These are phyloP conservation scores for Chelidonichthys spinosus DNA, from an alignment of 2,797 vertebrate genomes.

Conservation along the genomic window DNA sequence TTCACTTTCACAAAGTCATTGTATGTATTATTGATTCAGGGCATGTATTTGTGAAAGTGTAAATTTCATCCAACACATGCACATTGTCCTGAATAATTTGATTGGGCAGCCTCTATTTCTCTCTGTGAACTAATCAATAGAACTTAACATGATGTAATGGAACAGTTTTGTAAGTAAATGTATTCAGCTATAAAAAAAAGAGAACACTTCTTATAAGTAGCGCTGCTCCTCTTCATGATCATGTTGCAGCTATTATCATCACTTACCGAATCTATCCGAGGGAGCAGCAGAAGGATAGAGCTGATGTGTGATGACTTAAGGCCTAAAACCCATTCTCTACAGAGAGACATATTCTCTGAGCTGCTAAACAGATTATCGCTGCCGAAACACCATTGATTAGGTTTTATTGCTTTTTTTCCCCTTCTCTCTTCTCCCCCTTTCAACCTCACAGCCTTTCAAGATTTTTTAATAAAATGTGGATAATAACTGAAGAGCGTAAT, in stretches of 20 bases:
- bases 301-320: slow-evolving; percentile 58
- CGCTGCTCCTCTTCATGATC: slow-evolving; percentile 16
- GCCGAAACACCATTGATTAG: slow-evolving; percentile 46
- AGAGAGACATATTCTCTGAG: slow-evolving; percentile 50
- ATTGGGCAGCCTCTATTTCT: slow-evolving; percentile 13
- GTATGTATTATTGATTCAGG: background rate
- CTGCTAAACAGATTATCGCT: slow-evolving; percentile 52
- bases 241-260: slow-evolving; percentile 42
- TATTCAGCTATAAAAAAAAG: background rate
- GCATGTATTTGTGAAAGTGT: background rate
- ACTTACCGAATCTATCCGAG: slow-evolving; percentile 41
- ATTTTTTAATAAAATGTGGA: slow-evolving; percentile 47
- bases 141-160: background rate
- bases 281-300: slow-evolving; percentile 47
- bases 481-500: slow-evolving; percentile 39
- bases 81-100: background rate
- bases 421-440: background rate
- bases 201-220: slow-evolving; percentile 13
- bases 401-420: slow-evolving; percentile 30
- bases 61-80: background rate
- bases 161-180: background rate
- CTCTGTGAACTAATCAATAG: background rate
- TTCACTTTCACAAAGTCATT: background rate
- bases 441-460: slow-evolving; percentile 39
- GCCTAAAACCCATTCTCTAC: slow-evolving; percentile 52